Conservation (phyloP, 2,888 invertebrate species). For the Drosophila meridiana region DNA sequence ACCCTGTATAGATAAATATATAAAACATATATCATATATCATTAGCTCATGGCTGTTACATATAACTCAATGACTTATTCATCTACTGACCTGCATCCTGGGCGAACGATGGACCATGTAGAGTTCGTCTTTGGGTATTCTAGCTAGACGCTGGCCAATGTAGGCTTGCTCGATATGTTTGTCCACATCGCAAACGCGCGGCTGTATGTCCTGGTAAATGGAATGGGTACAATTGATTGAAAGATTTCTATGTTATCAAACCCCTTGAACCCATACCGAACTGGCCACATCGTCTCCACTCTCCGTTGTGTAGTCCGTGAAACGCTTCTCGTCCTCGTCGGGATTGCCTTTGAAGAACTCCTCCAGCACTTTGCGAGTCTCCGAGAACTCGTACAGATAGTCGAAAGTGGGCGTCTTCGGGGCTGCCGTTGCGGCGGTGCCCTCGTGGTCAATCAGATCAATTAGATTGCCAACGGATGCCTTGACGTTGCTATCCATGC, state of each 20-base stretch:
- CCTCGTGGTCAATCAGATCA: conserved; percentile 68
- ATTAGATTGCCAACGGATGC: conserved; percentile 78
- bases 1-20: too few species aligned
- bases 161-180: conserved; percentile 83
- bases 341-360: conserved; percentile 94
- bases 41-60: neutral
- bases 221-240: neutral
- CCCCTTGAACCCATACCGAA: conserved; percentile 72
- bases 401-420: conserved; percentile 89
- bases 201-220: conserved; percentile 72
- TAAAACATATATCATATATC: neutral
- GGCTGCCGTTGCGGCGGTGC: conserved; percentile 28
- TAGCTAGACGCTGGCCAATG: conserved; percentile 85
- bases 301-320: conserved; percentile 82
- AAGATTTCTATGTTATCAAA: neutral
- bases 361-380: conserved; percentile 95
- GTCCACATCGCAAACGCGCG: conserved; percentile 67
- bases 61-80: neutral
- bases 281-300: conserved; percentile 84
- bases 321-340: conserved; percentile 86
- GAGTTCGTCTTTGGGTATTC: conserved; percentile 84
- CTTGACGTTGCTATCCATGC: conserved; percentile 54
- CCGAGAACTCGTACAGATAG: conserved; percentile 96
- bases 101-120: conserved; percentile 83
- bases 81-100: conserved; percentile 74